A percentile compares a stretch with the other conserved stretches of the same genome.
Evolutionary conservation across 2,113 vertebrate species (phyloP).

Genomic region (Sorex araneus): DNA sequence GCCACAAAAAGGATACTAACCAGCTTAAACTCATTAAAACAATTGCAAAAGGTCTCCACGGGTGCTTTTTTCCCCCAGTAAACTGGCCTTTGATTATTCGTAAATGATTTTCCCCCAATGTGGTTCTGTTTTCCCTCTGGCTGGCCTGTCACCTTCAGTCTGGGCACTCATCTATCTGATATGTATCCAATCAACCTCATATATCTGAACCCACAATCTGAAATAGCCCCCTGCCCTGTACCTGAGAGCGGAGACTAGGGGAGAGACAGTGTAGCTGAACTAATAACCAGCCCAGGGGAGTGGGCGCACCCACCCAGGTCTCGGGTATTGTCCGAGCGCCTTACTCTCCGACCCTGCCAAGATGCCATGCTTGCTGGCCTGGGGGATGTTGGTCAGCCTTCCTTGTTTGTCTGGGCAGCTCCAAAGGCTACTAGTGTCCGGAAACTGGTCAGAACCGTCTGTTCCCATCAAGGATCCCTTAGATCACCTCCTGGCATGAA

Average conservation of each 20-base stretch:
- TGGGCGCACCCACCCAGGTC: accelerated
- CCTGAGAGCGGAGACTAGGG: background rate
- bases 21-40: slow-evolving; percentile 21
- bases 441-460: slow-evolving; percentile 60
- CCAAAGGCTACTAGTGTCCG: background rate
- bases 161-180: no score
- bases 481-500: slow-evolving; percentile 72
- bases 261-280: background rate
- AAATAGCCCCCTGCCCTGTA: background rate
- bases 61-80: slow-evolving; percentile 52
- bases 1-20: slow-evolving; percentile 41
- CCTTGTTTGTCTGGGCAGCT: slow-evolving; percentile 34
- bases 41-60: slow-evolving; percentile 41
- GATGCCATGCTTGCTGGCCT: background rate
- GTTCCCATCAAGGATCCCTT: slow-evolving; percentile 69
- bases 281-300: background rate
- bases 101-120: slow-evolving; percentile 5
- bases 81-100: slow-evolving; percentile 28
- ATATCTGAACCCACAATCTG: background rate
- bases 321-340: accelerated
- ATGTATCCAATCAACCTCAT: slow-evolving; percentile 10
- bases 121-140: background rate
- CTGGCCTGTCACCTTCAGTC: background rate
- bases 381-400: slow-evolving; percentile 5
- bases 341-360: background rate